Percentiles rank a stretch among this genome's conserved stretches.
Evolutionary conservation across 2,113 vertebrate species (phyloP).

Genomic region (Rhea americana): DNA sequence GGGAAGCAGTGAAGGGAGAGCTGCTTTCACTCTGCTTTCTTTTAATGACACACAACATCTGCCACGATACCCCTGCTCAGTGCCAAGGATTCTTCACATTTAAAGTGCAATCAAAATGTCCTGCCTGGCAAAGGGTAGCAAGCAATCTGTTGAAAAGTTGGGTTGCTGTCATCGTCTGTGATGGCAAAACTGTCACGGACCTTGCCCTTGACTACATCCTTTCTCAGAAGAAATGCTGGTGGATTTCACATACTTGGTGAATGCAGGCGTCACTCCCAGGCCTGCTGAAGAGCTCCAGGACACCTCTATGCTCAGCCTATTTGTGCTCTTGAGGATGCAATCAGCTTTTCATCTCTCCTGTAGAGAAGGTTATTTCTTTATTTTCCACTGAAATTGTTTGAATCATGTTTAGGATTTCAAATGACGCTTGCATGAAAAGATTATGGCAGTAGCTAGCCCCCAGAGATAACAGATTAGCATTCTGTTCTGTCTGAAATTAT

Average conservation of each 20-base stretch:
- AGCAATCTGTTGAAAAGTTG: neutral
- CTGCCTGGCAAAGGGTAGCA: neutral
- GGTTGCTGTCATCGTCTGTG: neutral
- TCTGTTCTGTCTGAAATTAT: neutral
- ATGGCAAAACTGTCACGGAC: neutral
- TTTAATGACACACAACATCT: neutral
- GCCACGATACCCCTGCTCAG: neutral
- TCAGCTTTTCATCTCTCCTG: constrained; percentile 6
- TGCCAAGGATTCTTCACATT: neutral
- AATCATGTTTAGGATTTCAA: neutral
- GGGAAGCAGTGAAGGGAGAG: neutral
- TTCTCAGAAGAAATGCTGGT: neutral
- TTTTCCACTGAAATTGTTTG: neutral
- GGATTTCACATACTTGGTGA: neutral
- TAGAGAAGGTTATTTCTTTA: neutral
- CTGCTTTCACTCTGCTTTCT: neutral
- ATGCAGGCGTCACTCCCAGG: neutral
- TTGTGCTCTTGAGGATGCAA: neutral
- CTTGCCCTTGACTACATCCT: neutral
- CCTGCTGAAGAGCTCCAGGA: neutral
- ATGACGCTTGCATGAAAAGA: neutral
- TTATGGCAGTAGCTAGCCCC: neutral
- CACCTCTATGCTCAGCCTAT: neutral
- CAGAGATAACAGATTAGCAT: neutral
- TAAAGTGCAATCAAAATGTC: neutral